Percentiles rank a stretch among this genome's conserved stretches.
Evolutionary conservation across 1,140 invertebrate species (phyloP).

Genomic region (Dreissena rostriformis): DNA sequence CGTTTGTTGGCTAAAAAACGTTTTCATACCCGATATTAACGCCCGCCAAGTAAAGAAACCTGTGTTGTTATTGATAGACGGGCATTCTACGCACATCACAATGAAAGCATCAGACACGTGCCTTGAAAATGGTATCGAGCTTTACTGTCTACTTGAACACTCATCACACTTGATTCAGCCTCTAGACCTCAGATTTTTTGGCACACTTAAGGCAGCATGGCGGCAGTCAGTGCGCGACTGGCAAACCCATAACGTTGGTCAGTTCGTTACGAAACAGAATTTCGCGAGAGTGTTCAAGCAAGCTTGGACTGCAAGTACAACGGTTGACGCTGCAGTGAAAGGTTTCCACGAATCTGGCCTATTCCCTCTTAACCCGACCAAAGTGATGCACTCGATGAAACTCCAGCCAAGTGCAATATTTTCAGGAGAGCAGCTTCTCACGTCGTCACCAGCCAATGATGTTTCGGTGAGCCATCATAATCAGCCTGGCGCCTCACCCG

Average conservation of each 20-base stretch:
- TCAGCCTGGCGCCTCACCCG: too few relatives aligned
- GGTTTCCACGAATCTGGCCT: too few relatives aligned
- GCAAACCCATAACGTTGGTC: not conserved
- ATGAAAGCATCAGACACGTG: not conserved
- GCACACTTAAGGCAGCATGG: not conserved
- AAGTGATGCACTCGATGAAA: too few relatives aligned
- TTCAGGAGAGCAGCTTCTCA: too few relatives aligned
- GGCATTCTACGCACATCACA: not conserved
- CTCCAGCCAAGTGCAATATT: not conserved
- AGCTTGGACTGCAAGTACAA: too few relatives aligned
- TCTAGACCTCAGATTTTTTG: not conserved
- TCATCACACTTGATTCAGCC: not conserved
- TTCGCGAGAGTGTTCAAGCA: conserved; percentile 16
- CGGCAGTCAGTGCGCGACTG: not conserved
- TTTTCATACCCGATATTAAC: conserved; percentile 10
- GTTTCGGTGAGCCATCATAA: too few relatives aligned
- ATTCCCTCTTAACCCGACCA: too few relatives aligned
- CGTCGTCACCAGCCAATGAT: too few relatives aligned
- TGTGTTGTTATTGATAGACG: conserved; percentile 13
- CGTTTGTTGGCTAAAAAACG: conserved; percentile 5
- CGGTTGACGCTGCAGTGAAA: too few relatives aligned
- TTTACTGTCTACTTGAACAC: too few relatives aligned
- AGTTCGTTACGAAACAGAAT: not conserved
- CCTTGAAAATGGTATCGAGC: not conserved
- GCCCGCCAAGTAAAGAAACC: not conserved